phyloP scores from a whole-genome alignment of 2,888 invertebrate genomes.

The Sphaeridia pumilis region DNA sequence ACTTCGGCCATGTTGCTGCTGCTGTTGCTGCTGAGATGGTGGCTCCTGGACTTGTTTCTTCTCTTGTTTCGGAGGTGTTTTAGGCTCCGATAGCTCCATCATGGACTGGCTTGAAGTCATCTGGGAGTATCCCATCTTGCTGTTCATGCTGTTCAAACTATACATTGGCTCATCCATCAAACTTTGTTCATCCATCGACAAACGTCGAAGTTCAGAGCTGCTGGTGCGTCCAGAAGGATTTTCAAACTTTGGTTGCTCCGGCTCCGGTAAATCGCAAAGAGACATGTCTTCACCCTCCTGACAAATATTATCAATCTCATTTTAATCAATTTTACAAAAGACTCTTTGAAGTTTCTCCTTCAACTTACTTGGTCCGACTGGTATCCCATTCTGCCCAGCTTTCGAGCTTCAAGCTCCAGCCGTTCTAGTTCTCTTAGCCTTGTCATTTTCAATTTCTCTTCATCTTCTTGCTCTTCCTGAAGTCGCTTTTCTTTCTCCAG shows the following conservation, averaged over 20 bases:
- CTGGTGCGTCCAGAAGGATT: neutral
- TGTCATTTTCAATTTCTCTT: conserved; percentile 61
- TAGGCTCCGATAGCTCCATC: conserved; percentile 2
- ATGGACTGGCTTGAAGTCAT: conserved; percentile 10
- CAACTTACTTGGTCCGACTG: too few relatives aligned
- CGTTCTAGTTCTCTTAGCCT: conserved; percentile 56
- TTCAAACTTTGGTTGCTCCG: too few relatives aligned
- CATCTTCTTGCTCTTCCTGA: conserved; percentile 69
- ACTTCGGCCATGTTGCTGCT: too few relatives aligned
- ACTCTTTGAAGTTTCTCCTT: too few relatives aligned
- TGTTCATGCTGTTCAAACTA: neutral
- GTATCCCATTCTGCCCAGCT: conserved; percentile 35
- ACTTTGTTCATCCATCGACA: neutral
- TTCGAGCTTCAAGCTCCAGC: conserved; percentile 58
- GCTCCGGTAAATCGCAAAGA: too few relatives aligned
- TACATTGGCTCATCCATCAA: neutral
- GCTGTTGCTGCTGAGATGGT: neutral
- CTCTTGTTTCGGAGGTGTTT: neutral
- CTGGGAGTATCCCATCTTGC: neutral
- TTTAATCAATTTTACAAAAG: too few relatives aligned
- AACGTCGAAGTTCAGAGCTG: neutral
- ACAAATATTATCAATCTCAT: too few relatives aligned
- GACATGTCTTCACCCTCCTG: too few relatives aligned
- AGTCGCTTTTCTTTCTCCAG: conserved; percentile 63
- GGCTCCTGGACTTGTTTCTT: neutral